Evolutionary conservation across 2,888 invertebrate species (phyloP).

Genomic region (Operophtera brumata): DNA sequence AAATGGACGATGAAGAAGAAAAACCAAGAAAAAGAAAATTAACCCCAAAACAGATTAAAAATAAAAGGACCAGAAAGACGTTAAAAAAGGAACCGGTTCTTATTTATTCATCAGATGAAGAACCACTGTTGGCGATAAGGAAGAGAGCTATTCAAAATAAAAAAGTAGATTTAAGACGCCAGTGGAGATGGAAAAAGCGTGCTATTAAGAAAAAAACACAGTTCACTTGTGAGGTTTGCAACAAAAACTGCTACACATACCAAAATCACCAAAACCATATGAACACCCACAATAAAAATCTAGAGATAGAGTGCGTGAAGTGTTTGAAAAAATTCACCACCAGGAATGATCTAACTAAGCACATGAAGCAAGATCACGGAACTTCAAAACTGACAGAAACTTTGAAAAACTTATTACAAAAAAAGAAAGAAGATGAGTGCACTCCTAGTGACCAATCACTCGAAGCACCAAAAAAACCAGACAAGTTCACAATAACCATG

Average conservation of each 20-base stretch:
- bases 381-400: slow-evolving; percentile 63
- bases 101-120: slow-evolving; percentile 52
- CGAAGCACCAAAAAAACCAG: slow-evolving; percentile 19
- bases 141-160: slow-evolving; percentile 23
- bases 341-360: slow-evolving; percentile 45
- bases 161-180: background rate
- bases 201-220: slow-evolving; percentile 8
- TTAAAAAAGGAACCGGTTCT: slow-evolving; percentile 10
- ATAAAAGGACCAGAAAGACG: background rate
- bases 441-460: background rate
- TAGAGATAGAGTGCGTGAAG: slow-evolving; percentile 58
- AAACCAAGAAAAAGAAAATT: slow-evolving; percentile 33
- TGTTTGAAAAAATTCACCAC: slow-evolving; percentile 53
- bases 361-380: slow-evolving; percentile 51
- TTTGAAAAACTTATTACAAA: slow-evolving; percentile 56
- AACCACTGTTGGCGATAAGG: slow-evolving; percentile 42
- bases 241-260: slow-evolving; percentile 64
- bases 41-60: slow-evolving; percentile 15
- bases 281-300: slow-evolving; percentile 51
- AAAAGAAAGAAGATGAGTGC: slow-evolving; percentile 41
- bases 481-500: slow-evolving; percentile 50
- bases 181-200: slow-evolving; percentile 10
- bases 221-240: slow-evolving; percentile 58
- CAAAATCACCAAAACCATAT: slow-evolving; percentile 68
- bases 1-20: slow-evolving; percentile 5